Conservation (phyloP, 2,797 vertebrate species). For the Nannoperca australis region DNA sequence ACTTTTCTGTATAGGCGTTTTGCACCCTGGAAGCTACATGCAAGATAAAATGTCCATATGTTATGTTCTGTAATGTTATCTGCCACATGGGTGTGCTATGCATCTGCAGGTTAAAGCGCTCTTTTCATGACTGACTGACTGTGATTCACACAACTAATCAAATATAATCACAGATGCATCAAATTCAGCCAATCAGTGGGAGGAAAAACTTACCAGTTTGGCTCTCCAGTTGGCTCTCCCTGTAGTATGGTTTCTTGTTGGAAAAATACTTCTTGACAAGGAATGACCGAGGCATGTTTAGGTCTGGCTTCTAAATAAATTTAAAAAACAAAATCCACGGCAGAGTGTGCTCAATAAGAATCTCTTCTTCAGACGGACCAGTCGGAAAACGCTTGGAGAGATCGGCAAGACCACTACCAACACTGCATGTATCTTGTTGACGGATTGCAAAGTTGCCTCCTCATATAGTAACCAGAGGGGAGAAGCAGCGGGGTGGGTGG, state of each 20-base stretch:
- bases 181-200: not conserved
- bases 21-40: conserved; percentile 9
- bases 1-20: not conserved
- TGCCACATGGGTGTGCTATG: conserved; percentile 4
- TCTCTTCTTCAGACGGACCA: not conserved
- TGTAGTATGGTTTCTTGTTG: conserved; percentile 93
- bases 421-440: conserved; percentile 15
- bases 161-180: conserved; percentile 1
- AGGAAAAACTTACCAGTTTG: conserved; percentile 85
- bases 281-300: conserved; percentile 95
- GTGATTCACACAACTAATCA: not conserved
- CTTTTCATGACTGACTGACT: not conserved
- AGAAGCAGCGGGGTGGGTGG: conserved; percentile 63
- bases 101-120: not conserved
- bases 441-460: conserved; percentile 43
- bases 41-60: not conserved
- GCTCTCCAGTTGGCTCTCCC: conserved; percentile 88
- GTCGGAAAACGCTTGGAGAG: not conserved
- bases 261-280: conserved; percentile 95
- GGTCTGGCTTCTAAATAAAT: conserved; percentile 8
- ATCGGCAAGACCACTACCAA: not conserved
- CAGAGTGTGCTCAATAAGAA: not conserved
- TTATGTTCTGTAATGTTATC: not conserved
- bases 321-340: conserved; percentile 1
- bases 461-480: conserved; percentile 75